Evolutionary conservation across 2,113 vertebrate genomes (phyloP).

Genomic region (Noctilio leporinus): DNA sequence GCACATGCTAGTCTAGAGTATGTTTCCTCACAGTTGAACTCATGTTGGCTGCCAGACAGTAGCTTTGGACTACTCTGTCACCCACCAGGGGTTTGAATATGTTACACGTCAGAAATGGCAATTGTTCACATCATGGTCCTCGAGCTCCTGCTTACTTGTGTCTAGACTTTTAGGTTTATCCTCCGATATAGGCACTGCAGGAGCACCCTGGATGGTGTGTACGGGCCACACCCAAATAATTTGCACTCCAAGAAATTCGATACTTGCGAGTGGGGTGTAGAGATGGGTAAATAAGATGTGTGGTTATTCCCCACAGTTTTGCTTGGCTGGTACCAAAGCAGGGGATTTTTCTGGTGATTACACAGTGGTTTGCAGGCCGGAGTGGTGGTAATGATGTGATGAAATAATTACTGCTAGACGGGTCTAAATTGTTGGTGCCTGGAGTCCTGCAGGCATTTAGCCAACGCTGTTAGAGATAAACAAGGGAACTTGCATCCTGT

Average conservation of each 20-base stretch:
- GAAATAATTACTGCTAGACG: neutral
- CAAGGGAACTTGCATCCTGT: neutral
- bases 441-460: neutral
- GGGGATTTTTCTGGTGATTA: constrained; percentile 25
- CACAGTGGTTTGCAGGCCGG: neutral
- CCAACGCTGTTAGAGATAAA: neutral
- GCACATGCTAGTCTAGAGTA: neutral
- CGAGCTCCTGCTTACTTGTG: neutral
- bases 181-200: neutral
- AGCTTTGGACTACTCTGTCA: neutral
- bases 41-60: neutral
- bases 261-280: neutral
- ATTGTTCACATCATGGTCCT: constrained; percentile 1
- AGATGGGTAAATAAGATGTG: neutral
- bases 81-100: neutral
- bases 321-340: constrained; percentile 1
- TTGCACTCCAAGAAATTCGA: neutral
- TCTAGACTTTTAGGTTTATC: constrained; percentile 44
- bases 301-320: constrained; percentile 28
- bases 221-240: neutral
- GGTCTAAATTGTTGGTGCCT: neutral
- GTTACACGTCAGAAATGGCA: neutral
- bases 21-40: neutral
- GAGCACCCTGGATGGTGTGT: neutral
- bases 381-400: neutral